Conservation (phyloP, 2,888 invertebrate genomes). For the Himalopsyche kuldschensis region DNA sequence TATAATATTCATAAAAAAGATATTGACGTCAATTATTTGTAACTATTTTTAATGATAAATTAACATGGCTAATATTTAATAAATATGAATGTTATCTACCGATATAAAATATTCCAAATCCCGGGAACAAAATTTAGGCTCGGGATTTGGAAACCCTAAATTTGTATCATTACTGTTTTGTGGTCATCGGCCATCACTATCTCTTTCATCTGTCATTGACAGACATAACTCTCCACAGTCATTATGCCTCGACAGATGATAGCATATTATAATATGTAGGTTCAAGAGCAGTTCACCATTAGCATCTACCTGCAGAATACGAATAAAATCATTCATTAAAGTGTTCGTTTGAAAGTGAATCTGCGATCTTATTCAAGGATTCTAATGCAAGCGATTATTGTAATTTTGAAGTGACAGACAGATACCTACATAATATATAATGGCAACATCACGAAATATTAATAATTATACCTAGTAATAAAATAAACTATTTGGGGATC, state of each 20-base stretch:
- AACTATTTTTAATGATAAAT: too few species aligned
- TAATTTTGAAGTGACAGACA: not conserved
- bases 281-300: not conserved
- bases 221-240: not conserved
- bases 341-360: not conserved
- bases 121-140: too few species aligned
- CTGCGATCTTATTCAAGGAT: not conserved
- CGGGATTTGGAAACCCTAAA: too few species aligned
- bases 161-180: not conserved
- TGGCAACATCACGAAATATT: too few species aligned
- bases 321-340: not conserved
- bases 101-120: too few species aligned
- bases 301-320: not conserved
- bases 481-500: too few species aligned
- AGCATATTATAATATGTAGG: not conserved
- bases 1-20: too few species aligned
- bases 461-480: too few species aligned
- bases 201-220: not conserved
- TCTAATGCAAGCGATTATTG: not conserved
- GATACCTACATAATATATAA: too few species aligned
- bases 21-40: too few species aligned
- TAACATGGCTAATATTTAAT: too few species aligned
- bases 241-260: not conserved
- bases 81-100: too few species aligned
- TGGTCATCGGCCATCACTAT: slow-evolving; percentile 40